These are phyloP conservation scores for Drosophila acutilabella DNA, from an alignment of 2,888 invertebrate species.

Conservation along the genomic window DNA sequence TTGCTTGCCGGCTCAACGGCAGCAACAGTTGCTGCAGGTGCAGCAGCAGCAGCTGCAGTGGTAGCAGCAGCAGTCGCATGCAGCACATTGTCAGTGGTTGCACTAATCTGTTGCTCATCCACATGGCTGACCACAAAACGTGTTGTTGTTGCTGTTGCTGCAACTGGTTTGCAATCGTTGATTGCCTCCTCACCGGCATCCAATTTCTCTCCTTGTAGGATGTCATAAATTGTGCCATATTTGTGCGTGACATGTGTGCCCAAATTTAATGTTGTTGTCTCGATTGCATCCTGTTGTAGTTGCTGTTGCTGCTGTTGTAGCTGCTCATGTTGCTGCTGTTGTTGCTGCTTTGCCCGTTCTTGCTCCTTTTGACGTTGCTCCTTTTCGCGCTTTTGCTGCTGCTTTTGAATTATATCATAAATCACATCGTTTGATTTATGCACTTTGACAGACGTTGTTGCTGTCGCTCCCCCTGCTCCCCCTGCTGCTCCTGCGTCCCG, in stretches of 20 bases:
- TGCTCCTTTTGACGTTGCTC: conserved; percentile 22
- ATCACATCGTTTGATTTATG: conserved; percentile 81
- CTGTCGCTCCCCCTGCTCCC: conserved; percentile 16
- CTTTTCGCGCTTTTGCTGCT: conserved; percentile 56
- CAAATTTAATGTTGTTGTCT: conserved; percentile 40
- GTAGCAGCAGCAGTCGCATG: conserved; percentile 9
- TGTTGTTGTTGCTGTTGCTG: conserved; percentile 58
- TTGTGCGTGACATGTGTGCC: conserved; percentile 65
- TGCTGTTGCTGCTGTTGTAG: conserved; percentile 18
- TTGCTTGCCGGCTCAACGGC: conserved; percentile 45
- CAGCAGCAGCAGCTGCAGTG: conserved; percentile 4
- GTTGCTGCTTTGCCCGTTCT: conserved; percentile 11
- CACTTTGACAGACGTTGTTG: conserved; percentile 42
- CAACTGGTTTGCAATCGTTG: conserved; percentile 39
- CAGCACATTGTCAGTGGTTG: conserved; percentile 19
- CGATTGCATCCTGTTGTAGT: conserved; percentile 48
- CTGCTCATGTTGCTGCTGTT: conserved; percentile 28
- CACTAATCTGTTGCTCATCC: conserved; percentile 62
- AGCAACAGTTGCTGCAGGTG: conserved; percentile 20
- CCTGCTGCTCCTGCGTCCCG: conserved; percentile 54
- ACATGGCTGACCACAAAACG: conserved; percentile 85
- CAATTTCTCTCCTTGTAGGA: conserved; percentile 82
- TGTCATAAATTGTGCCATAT: conserved; percentile 85
- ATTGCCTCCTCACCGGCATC: conserved; percentile 51
- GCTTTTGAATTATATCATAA: conserved; percentile 84